phyloP scores from a whole-genome alignment of 1,140 invertebrate genomes.

The Armadillidium nasatum region DNA sequence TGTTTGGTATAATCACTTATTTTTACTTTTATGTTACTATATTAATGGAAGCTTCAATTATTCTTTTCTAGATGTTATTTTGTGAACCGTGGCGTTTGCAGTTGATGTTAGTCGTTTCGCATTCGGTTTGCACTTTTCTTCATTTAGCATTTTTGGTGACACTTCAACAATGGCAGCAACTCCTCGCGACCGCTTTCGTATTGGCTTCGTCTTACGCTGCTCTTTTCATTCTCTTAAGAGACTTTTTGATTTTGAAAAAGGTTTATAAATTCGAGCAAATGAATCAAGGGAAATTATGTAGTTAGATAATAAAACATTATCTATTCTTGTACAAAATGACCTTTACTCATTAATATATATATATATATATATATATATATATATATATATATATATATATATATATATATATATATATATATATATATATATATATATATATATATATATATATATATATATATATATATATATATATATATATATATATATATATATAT shows the following conservation, averaged over 20 bases:
- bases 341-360: too few relatives aligned
- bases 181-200: conserved; percentile 75
- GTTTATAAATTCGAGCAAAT: conserved; percentile 70
- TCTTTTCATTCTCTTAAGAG: conserved; percentile 79
- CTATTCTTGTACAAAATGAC: too few relatives aligned
- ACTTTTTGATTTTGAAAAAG: conserved; percentile 76
- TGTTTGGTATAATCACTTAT: too few relatives aligned
- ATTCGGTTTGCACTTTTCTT: conserved; percentile 65
- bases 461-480: too few relatives aligned
- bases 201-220: conserved; percentile 87
- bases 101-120: conserved; percentile 67
- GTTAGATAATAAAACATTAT: too few relatives aligned
- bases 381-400: too few relatives aligned
- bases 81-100: conserved; percentile 75
- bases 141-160: conserved; percentile 73
- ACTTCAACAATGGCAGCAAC: conserved; percentile 82
- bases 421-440: too few relatives aligned
- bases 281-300: conserved; percentile 55
- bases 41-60: conserved; percentile 24
- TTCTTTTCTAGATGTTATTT: conserved; percentile 69
- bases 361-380: too few relatives aligned
- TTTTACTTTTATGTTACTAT: neutral
- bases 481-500: too few relatives aligned
- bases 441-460: too few relatives aligned
- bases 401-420: too few relatives aligned